Evolutionary conservation across 2,113 vertebrate species (phyloP), one percentile per base, ranked within the genome.

Genomic region (Oryzias javanicus): DNA sequence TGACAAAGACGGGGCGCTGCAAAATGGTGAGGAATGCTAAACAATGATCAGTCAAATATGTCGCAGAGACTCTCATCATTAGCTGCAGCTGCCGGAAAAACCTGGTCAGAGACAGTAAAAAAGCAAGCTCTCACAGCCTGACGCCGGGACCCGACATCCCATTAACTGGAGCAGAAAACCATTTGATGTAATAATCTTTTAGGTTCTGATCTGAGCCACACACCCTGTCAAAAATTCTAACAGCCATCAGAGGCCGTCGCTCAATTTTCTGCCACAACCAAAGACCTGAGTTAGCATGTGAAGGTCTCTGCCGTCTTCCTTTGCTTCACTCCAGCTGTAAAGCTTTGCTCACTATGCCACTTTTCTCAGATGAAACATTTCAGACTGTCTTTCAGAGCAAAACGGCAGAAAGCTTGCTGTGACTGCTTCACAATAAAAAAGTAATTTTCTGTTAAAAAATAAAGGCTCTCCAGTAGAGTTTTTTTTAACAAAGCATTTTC

Each of bases 11-110:
- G 54, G 27, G 70, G 61, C 24, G 69, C 20, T 16, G 55, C 17
- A 14, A 51, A 71, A 35, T 24, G 59, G 56, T 57, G 76, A 70
- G 68, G 55, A 67, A 50, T 4, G 63, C 70, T 75, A 55, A 49
- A 67, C 51, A 69, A 69, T 60, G 65, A 79, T 82, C 69, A 83
- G 25, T 78, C 76, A 64, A 47, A 83, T 60, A 22, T 60, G 74
- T 75, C 67, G 68, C 55, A 10, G 55, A 51, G 58, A 35, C 51
- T 68, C 62, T 49, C 52, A 24, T 66, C 67, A 64, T 64, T 45
- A 61, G 74, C 64, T 51, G 51, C 49, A 62, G 54, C 46, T 58
- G 1, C 53, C 60, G 46, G n/a, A 51, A n/a, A 61, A 71, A 48
- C 67, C 41, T 60, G 66, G 47, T 52, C 61, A 54, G 54, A 72